A percentile compares a stretch with the other conserved stretches of the same genome.
Evolutionary conservation across 2,888 invertebrate genomes (phyloP).

Genomic region (Pristionchus japonicus): DNA sequence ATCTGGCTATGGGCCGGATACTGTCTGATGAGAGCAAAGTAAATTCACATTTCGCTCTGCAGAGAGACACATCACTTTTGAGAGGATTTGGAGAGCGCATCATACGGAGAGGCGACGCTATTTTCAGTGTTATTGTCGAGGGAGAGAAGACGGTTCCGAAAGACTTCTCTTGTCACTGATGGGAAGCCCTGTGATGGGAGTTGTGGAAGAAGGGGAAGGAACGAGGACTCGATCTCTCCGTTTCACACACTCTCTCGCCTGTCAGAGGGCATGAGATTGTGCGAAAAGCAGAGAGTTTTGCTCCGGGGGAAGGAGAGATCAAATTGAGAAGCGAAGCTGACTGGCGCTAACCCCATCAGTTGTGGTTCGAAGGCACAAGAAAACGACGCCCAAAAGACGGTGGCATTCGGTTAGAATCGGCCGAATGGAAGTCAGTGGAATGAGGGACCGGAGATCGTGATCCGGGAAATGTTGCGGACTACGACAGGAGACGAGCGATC

Average conservation of each 20-base stretch:
- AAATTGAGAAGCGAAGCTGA: background rate
- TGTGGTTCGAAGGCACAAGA: background rate
- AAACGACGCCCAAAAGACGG: background rate
- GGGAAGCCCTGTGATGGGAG: background rate
- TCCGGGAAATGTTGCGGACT: too few species aligned
- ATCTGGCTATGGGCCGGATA: background rate
- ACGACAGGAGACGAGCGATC: background rate
- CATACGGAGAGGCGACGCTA: background rate
- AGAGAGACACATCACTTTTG: background rate
- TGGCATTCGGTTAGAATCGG: constrained; percentile 5
- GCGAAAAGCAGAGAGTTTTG: background rate
- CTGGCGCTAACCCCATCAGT: constrained; percentile 30
- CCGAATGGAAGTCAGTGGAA: background rate
- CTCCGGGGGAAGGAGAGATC: background rate
- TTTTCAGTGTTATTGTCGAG: background rate
- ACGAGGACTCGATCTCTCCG: background rate
- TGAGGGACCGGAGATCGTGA: background rate
- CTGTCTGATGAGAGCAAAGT: background rate
- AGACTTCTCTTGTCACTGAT: background rate
- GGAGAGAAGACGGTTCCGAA: background rate
- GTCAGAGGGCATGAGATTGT: background rate
- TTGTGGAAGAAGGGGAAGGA: background rate
- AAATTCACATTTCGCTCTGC: background rate
- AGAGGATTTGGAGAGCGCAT: background rate
- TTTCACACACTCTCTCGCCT: background rate